phyloP scores from a whole-genome alignment of 2,113 vertebrate species.

The Diadophis punctatus region DNA sequence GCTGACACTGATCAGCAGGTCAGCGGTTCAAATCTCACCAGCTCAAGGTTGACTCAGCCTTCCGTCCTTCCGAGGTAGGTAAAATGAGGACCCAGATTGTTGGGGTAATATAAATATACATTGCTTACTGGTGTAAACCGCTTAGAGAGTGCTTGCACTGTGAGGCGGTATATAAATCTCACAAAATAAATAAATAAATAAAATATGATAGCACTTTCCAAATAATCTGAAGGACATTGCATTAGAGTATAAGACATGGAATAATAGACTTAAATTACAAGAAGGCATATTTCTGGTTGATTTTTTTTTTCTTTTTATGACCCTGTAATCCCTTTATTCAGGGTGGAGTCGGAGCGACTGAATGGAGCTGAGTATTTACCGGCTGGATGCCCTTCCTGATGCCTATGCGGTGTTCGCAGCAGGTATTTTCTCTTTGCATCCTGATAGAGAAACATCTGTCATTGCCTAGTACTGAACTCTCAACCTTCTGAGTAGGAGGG shows the following conservation, averaged over 20 bases:
- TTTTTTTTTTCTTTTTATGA: not conserved
- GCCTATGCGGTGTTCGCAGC: not conserved
- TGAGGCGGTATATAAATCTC: too few species aligned
- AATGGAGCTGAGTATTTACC: not conserved
- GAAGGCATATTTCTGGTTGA: not conserved
- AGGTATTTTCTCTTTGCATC: not conserved
- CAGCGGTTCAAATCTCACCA: too few species aligned
- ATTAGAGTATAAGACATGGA: not conserved
- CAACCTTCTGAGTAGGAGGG: not conserved
- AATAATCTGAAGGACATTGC: not conserved
- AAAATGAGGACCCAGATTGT: too few species aligned
- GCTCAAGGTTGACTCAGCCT: too few species aligned
- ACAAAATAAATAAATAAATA: too few species aligned
- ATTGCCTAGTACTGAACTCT: not conserved
- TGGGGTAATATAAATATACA: too few species aligned
- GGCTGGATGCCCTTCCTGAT: not conserved
- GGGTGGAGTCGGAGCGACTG: not conserved
- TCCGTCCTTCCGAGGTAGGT: too few species aligned
- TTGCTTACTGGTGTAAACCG: too few species aligned
- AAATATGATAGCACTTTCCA: not conserved
- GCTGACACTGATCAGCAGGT: too few species aligned
- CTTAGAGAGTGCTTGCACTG: too few species aligned
- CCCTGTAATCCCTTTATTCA: not conserved
- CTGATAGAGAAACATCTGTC: not conserved
- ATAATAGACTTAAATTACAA: not conserved